These are phyloP conservation scores for Bursaphelenchus mucronatus DNA, from an alignment of 1,140 invertebrate genomes.

Conservation along the genomic window DNA sequence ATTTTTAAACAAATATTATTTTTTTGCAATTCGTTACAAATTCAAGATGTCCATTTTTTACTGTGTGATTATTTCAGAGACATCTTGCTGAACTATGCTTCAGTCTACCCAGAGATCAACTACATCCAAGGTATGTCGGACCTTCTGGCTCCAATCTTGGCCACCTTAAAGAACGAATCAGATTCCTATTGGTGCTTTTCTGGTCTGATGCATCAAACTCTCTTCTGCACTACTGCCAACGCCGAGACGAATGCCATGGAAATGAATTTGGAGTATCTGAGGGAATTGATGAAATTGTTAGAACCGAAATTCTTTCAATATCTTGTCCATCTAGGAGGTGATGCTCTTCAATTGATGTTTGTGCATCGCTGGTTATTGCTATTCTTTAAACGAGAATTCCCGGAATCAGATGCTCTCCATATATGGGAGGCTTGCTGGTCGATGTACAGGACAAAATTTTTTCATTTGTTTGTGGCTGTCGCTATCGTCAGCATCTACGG, in stretches of 20 bases:
- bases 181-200: slow-evolving; percentile 91
- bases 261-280: slow-evolving; percentile 78
- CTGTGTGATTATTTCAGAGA: slow-evolving; percentile 65
- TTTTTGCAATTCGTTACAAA: too few species aligned
- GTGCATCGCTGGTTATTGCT: slow-evolving; percentile 87
- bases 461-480: slow-evolving; percentile 82
- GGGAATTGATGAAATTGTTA: slow-evolving; percentile 80
- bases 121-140: slow-evolving; percentile 87
- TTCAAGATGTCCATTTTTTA: too few species aligned
- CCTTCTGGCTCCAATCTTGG: slow-evolving; percentile 77
- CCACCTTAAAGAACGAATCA: slow-evolving; percentile 79
- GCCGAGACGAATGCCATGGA: slow-evolving; percentile 80
- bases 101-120: slow-evolving; percentile 77
- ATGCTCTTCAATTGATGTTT: slow-evolving; percentile 82
- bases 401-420: slow-evolving; percentile 74
- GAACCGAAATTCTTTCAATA: slow-evolving; percentile 80
- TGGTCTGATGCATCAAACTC: slow-evolving; percentile 79
- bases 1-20: too few species aligned
- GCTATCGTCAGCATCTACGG: slow-evolving; percentile 85
- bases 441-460: slow-evolving; percentile 84
- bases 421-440: slow-evolving; percentile 95
- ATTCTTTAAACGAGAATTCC: slow-evolving; percentile 81
- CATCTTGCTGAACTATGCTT: slow-evolving; percentile 83
- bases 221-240: slow-evolving; percentile 84
- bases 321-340: slow-evolving; percentile 66